These are phyloP conservation scores for Sinodicranocentrus sp. DNA, from an alignment of 2,888 invertebrate genomes.

Conservation along the genomic window DNA sequence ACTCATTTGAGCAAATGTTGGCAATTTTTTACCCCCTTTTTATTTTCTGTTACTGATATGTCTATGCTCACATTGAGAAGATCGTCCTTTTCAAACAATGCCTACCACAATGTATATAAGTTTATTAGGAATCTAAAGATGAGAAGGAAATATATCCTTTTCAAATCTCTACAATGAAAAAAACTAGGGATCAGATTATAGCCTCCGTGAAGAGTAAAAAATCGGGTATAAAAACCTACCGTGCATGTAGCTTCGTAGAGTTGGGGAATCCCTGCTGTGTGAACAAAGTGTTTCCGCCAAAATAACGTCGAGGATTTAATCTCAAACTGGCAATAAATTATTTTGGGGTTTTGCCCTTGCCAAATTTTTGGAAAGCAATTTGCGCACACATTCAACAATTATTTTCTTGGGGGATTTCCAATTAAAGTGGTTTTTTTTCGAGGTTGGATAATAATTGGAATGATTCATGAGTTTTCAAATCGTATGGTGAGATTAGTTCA, in stretches of 20 bases:
- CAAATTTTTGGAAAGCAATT: slow-evolving; percentile 38
- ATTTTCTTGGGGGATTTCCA: slow-evolving; percentile 55
- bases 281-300: slow-evolving; percentile 41
- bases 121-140: too few relatives aligned
- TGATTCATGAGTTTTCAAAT: slow-evolving; percentile 28
- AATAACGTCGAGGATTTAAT: slow-evolving; percentile 53
- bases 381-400: slow-evolving; percentile 38
- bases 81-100: too few relatives aligned
- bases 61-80: too few relatives aligned
- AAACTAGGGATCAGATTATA: too few relatives aligned
- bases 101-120: too few relatives aligned
- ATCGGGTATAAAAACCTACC: too few relatives aligned
- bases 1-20: slow-evolving; percentile 63
- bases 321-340: slow-evolving; percentile 48
- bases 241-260: too few relatives aligned
- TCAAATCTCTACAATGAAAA: too few relatives aligned
- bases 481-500: not conserved
- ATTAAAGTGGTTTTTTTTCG: slow-evolving; percentile 46
- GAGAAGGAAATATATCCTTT: too few relatives aligned
- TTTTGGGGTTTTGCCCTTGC: not conserved
- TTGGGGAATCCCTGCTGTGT: slow-evolving; percentile 39
- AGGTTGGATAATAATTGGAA: slow-evolving; percentile 32
- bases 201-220: too few relatives aligned
- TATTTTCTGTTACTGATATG: slow-evolving; percentile 57
- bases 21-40: slow-evolving; percentile 59